These are phyloP conservation scores for Metallyticus violacea DNA, from an alignment of 2,888 invertebrate genomes.

Conservation along the genomic window DNA sequence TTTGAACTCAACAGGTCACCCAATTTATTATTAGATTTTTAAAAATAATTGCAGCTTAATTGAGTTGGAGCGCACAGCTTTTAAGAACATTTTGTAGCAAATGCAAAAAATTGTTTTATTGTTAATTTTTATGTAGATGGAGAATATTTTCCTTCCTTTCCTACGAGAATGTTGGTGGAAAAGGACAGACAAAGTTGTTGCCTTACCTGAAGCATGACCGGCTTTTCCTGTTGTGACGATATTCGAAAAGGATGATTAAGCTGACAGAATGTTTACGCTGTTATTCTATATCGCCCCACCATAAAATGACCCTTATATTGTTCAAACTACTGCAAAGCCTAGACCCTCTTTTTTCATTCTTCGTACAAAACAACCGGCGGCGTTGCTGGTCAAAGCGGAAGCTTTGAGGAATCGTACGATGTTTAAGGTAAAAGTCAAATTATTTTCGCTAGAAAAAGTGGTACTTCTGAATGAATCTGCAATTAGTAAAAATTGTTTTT, in stretches of 20 bases:
- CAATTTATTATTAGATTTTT: too few relatives aligned
- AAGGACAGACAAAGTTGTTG: background rate
- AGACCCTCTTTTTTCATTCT: background rate
- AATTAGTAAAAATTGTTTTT: background rate
- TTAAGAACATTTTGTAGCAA: too few relatives aligned
- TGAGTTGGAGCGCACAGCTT: too few relatives aligned
- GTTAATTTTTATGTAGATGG: too few relatives aligned
- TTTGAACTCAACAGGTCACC: too few relatives aligned
- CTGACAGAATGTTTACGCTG: background rate
- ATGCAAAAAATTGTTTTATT: too few relatives aligned
- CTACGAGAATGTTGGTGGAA: too few relatives aligned
- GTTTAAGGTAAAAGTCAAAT: background rate
- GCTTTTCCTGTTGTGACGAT: background rate
- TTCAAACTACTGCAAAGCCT: too few relatives aligned
- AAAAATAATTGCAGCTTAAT: too few relatives aligned
- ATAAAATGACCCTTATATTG: background rate
- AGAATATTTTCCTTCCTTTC: too few relatives aligned
- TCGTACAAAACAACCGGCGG: background rate
- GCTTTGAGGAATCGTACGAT: background rate
- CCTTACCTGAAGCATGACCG: too few relatives aligned
- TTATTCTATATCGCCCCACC: background rate
- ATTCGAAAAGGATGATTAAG: background rate
- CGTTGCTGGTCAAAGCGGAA: background rate
- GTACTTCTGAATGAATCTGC: background rate
- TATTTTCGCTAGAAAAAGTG: background rate